Percentiles rank a stretch among this genome's conserved stretches.
phyloP scores from a whole-genome alignment of 2,888 invertebrate genomes.

The Merodon equestris region DNA sequence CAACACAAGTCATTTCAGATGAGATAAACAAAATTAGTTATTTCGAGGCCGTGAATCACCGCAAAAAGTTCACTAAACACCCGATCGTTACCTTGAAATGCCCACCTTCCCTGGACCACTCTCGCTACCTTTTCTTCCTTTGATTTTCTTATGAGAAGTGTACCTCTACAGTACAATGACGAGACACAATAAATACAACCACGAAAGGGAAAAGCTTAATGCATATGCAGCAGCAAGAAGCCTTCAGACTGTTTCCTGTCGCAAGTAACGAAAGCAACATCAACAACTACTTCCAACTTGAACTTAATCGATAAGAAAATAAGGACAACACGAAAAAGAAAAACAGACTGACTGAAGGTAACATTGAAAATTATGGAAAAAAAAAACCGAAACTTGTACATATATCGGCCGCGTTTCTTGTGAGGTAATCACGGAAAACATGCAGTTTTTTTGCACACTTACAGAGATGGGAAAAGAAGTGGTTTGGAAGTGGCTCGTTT shows the following conservation, averaged over 20 bases:
- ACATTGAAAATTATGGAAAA: too few species aligned
- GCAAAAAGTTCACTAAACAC: too few species aligned
- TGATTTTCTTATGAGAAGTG: slow-evolving; percentile 55
- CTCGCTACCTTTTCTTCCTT: too few species aligned
- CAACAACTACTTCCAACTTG: slow-evolving; percentile 39
- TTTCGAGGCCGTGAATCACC: too few species aligned
- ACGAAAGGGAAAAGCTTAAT: not conserved
- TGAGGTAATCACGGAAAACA: slow-evolving; percentile 47
- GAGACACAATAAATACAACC: slow-evolving; percentile 20
- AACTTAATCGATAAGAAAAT: slow-evolving; percentile 56
- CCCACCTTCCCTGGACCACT: too few species aligned
- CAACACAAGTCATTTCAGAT: too few species aligned
- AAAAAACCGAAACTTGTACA: slow-evolving; percentile 28
- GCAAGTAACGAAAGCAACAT: slow-evolving; percentile 1
- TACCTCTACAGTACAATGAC: slow-evolving; percentile 48
- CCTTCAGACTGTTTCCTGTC: slow-evolving; percentile 6
- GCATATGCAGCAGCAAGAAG: slow-evolving; percentile 5
- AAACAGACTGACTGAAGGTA: slow-evolving; percentile 7
- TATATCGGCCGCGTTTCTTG: slow-evolving; percentile 26
- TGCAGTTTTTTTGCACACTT: slow-evolving; percentile 57
- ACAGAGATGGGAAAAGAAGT: slow-evolving; percentile 27
- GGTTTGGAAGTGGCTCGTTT: not conserved
- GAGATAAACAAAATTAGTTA: too few species aligned
- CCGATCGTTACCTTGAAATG: too few species aligned
- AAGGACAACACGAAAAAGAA: slow-evolving; percentile 10